Percentiles rank a stretch among this genome's conserved stretches.
phyloP scores from a whole-genome alignment of 2,113 vertebrate species.

The Buteo buteo region DNA sequence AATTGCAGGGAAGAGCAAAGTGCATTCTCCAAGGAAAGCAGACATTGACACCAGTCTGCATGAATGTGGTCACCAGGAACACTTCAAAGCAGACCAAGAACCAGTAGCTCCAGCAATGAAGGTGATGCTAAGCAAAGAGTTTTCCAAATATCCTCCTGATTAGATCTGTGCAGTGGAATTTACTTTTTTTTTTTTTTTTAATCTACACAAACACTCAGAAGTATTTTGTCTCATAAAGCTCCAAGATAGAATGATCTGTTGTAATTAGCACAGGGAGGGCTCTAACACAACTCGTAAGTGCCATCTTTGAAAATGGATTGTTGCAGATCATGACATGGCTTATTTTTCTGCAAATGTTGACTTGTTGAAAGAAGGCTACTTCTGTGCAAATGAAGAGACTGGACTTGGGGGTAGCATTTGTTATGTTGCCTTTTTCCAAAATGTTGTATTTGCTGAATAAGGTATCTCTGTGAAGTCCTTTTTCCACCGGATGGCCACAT shows the following conservation, averaged over 20 bases:
- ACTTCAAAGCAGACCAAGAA: not conserved
- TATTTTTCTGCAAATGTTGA: not conserved
- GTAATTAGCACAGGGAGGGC: not conserved
- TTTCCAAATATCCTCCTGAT: not conserved
- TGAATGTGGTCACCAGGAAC: not conserved
- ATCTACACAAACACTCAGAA: not conserved
- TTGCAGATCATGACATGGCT: not conserved
- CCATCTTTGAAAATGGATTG: not conserved
- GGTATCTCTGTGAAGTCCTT: not conserved
- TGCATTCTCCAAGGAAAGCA: not conserved
- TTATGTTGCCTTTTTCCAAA: not conserved
- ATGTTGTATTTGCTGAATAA: not conserved
- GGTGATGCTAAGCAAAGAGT: not conserved
- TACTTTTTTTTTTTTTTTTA: not conserved
- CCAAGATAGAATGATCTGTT: not conserved
- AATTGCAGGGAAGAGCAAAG: not conserved
- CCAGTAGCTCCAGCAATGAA: not conserved
- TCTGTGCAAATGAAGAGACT: not conserved
- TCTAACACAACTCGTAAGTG: not conserved
- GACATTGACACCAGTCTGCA: not conserved
- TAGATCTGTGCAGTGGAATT: not conserved
- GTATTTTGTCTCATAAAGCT: not conserved
- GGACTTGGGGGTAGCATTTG: not conserved
- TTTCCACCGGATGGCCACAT: not conserved
- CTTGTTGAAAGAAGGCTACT: not conserved